A percentile compares a stretch with the other conserved stretches of the same genome.
phyloP scores from a whole-genome alignment of 2,797 vertebrate species.

The Lycodopsis pacificus region DNA sequence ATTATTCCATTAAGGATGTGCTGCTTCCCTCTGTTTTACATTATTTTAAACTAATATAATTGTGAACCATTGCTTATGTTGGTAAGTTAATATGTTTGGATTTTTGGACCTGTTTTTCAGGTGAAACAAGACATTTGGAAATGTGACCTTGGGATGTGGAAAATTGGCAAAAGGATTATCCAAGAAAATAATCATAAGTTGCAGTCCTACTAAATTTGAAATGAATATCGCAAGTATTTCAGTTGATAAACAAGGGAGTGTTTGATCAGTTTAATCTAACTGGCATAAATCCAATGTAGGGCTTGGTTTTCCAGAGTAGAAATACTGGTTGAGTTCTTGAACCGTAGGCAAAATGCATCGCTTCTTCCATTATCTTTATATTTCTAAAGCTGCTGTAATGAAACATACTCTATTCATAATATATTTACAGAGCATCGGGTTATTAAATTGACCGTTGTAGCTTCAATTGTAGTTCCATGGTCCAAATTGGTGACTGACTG shows the following conservation, averaged over 20 bases:
- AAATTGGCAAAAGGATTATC: not conserved
- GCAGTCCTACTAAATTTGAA: not conserved
- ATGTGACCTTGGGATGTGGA: not conserved
- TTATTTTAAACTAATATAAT: not conserved
- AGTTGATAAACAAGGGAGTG: not conserved
- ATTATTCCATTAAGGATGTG: not conserved
- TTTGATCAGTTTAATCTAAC: slow-evolving; percentile 5
- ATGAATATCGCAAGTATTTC: not conserved
- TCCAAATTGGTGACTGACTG: not conserved
- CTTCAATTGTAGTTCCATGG: not conserved
- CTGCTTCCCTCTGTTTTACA: not conserved
- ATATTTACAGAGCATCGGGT: not conserved
- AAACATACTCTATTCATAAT: not conserved
- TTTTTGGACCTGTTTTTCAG: slow-evolving; percentile 14
- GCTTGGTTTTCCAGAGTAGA: not conserved
- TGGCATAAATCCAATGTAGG: not conserved
- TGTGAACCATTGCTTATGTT: not conserved
- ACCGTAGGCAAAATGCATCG: not conserved
- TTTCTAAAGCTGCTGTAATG: not conserved
- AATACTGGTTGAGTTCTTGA: slow-evolving; percentile 2
- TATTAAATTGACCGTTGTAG: not conserved
- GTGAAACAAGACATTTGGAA: not conserved
- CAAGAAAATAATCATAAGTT: not conserved
- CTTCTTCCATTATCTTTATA: not conserved
- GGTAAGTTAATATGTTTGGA: not conserved